phyloP scores from a whole-genome alignment of 2,888 invertebrate species.

The Coelopa pilipes region DNA sequence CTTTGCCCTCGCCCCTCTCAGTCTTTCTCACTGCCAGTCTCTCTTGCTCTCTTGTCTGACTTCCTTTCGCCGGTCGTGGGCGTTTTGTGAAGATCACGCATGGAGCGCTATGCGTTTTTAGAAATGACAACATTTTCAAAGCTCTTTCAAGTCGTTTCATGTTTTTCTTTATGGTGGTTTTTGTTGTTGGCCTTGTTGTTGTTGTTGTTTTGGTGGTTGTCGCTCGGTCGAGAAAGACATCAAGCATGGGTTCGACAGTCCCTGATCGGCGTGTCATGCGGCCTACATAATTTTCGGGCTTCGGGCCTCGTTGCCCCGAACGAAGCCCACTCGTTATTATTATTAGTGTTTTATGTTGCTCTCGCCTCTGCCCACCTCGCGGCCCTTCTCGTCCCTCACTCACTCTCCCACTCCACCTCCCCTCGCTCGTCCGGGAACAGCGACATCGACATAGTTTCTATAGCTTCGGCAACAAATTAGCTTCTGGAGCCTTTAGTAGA shows the following conservation, averaged over 20 bases:
- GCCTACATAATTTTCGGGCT: slow-evolving; percentile 11
- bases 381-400: too few relatives aligned
- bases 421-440: too few relatives aligned
- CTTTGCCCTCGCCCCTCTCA: not conserved
- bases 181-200: too few relatives aligned
- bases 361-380: too few relatives aligned
- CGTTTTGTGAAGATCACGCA: slow-evolving; percentile 7
- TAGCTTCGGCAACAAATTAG: too few relatives aligned
- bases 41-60: not conserved
- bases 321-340: slow-evolving; percentile 15
- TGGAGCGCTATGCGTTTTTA: slow-evolving; percentile 2
- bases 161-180: too few relatives aligned
- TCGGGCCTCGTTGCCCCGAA: not conserved
- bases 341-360: too few relatives aligned
- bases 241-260: slow-evolving; percentile 16
- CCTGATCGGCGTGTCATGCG: slow-evolving; percentile 6
- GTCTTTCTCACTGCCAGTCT: not conserved
- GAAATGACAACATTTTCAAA: slow-evolving; percentile 15
- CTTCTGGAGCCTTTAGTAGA: too few relatives aligned
- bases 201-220: not conserved
- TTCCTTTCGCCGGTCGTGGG: not conserved
- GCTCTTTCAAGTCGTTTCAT: not conserved
- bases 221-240: slow-evolving; percentile 6
- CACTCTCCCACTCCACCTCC: too few relatives aligned
- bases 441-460: too few relatives aligned